Base-by-base conservation (phyloP, 1,140 invertebrate species). In the Ladona fulva region DNA sequence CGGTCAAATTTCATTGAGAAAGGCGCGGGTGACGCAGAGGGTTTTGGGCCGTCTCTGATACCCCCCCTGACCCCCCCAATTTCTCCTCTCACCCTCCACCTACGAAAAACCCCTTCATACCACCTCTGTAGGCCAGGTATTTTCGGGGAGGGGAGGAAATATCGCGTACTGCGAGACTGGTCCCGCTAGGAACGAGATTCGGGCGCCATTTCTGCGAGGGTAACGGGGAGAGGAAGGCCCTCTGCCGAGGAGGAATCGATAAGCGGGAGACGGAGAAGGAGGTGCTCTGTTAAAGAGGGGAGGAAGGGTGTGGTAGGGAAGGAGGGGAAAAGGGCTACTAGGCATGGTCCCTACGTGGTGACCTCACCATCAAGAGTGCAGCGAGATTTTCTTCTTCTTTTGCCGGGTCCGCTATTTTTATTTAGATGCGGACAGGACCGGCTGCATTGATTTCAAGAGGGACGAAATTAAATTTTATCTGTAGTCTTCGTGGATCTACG, bases 61-160 rank as follows among this genome's bases (percentile, higher is more conserved):
- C 44, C 44, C 44, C 80, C 79, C 81, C 79, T 83, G 81, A 80
- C 81, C 80, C 77, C 75, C 80, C 79, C 79, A 76, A 76, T 74
- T 74, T 73, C 37, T 73, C 76, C 25, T 37, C 76, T 25, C 29
- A 42, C 24, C 76, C 24, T 11, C 42, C 66, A 77, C 79, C 75
- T 79, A 42, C 74, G n/a, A 52, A 79, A 44, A 77, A 79, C 77
- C 74, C 76, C 74, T 81, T 80, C 81, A 81, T 44, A 37, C 82
- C 73, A 19, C 24, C 76, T 1, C 42, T 16, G n/a, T 22, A 66
- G 29, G 8, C 29, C 52, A 66, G 52, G 52, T 66, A 66, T 66
- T 66, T 66, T 66, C 52, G 52, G n/a, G 52, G 14, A 19, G 44
- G 44, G 44, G 44, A 12, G 14, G 52, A 22, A 22, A 22, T 19